Evolutionary conservation across 2,797 vertebrate species (phyloP).

Genomic region (Falco novaeseelandiae): DNA sequence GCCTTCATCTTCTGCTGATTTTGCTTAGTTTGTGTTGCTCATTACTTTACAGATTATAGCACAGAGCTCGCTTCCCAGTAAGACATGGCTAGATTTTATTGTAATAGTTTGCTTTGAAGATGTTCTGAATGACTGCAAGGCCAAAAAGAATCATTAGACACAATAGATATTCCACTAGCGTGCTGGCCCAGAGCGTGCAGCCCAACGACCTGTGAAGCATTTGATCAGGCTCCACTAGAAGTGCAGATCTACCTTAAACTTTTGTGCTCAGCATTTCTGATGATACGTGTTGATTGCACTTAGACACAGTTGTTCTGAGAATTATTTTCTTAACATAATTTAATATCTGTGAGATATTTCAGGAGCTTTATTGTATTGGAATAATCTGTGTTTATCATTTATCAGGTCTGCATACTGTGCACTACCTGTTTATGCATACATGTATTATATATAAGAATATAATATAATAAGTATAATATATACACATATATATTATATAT

Average conservation of each 20-base stretch:
- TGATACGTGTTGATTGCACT: background rate
- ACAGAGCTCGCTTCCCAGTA: background rate
- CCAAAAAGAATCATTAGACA: background rate
- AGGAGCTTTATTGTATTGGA: background rate
- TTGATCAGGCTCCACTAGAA: background rate
- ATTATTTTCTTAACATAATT: background rate
- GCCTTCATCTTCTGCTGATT: background rate
- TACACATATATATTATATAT: no score
- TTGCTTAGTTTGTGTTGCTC: background rate
- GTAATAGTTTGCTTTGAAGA: background rate
- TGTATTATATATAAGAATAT: no score
- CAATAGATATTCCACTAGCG: background rate
- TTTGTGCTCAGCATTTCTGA: background rate
- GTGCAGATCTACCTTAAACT: background rate
- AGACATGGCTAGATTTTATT: background rate
- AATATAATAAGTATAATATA: no score
- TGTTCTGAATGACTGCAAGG: background rate
- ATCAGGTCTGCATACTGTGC: background rate
- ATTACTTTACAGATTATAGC: background rate
- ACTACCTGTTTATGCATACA: no score
- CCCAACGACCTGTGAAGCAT: background rate
- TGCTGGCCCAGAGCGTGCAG: background rate
- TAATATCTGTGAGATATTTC: background rate
- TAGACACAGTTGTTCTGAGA: background rate
- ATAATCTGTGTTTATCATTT: background rate